Evolutionary conservation across 2,888 invertebrate genomes (phyloP).

Genomic region (Archaeoteleia sp.): DNA sequence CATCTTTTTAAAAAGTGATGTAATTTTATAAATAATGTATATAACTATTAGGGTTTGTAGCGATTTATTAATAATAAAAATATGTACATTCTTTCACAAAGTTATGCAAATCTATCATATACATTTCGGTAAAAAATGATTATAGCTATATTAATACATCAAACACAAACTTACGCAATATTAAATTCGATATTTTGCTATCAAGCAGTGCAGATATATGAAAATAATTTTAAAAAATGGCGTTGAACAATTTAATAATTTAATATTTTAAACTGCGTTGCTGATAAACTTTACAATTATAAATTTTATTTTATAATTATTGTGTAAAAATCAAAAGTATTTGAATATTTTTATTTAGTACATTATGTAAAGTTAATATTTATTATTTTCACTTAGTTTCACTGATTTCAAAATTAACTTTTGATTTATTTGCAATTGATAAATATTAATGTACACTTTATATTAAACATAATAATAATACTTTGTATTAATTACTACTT

Average conservation of each 20-base stretch:
- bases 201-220: background rate
- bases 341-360: too few species aligned
- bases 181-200: background rate
- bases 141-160: slow-evolving; percentile 1
- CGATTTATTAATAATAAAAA: slow-evolving; percentile 14
- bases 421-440: too few species aligned
- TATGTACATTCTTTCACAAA: slow-evolving; percentile 8
- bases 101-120: background rate
- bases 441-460: too few species aligned
- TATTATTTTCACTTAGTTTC: too few species aligned
- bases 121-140: slow-evolving; percentile 11
- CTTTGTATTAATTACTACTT: slow-evolving; percentile 6
- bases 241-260: too few species aligned
- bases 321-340: too few species aligned
- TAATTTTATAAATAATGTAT: background rate
- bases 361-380: too few species aligned
- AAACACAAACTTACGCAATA: slow-evolving; percentile 6
- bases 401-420: too few species aligned
- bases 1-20: background rate
- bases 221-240: too few species aligned
- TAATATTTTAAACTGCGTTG: too few species aligned
- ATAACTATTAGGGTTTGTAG: slow-evolving; percentile 7
- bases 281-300: too few species aligned
- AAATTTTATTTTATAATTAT: too few species aligned
- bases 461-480: background rate